A percentile compares a stretch with the other conserved stretches of the same genome.
phyloP scores from a whole-genome alignment of 1,140 invertebrate genomes.

The Palaemon carinicauda region DNA sequence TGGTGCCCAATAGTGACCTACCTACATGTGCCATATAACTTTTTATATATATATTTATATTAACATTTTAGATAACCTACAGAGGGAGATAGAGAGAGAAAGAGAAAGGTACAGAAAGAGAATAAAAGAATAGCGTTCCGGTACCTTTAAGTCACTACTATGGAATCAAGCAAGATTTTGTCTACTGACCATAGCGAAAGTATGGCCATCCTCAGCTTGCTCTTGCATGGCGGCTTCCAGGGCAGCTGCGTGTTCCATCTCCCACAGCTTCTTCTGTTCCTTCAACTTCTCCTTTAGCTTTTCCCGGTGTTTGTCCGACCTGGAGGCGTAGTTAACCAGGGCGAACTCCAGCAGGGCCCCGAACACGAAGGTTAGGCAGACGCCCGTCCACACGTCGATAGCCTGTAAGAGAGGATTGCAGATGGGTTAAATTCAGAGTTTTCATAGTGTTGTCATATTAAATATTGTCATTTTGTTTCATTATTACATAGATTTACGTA shows the following conservation, averaged over 20 bases:
- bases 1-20: too few relatives aligned
- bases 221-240: constrained; percentile 81
- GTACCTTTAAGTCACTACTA: background rate
- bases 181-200: constrained; percentile 80
- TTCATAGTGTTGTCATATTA: background rate
- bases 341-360: constrained; percentile 70
- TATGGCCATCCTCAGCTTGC: constrained; percentile 75
- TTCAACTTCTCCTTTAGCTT: constrained; percentile 77
- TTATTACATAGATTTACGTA: too few relatives aligned
- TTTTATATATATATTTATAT: background rate
- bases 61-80: background rate
- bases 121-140: background rate
- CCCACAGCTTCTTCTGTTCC: constrained; percentile 75
- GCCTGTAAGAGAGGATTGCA: constrained; percentile 60
- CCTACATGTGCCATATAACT: background rate
- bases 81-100: background rate
- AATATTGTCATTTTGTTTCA: too few relatives aligned
- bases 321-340: constrained; percentile 70
- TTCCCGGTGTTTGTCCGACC: constrained; percentile 65
- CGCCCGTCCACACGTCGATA: constrained; percentile 74
- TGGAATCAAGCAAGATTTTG: background rate
- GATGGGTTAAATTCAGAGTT: background rate
- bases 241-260: constrained; percentile 73
- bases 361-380: constrained; percentile 71
- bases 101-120: background rate